Conservation (phyloP, 2,888 invertebrate species). For the Lasius fuliginosus region DNA sequence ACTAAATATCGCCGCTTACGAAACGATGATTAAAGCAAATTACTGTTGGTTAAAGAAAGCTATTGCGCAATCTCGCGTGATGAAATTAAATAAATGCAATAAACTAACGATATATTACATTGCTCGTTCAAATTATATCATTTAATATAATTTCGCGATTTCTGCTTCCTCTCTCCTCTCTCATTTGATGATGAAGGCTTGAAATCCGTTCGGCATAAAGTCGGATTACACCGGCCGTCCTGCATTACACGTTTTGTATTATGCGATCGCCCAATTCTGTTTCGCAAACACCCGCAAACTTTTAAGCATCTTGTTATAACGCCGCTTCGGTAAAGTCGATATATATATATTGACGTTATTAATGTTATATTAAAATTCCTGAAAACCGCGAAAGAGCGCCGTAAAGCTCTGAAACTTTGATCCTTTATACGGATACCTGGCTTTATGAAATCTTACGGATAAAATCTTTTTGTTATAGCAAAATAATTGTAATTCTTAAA, state of each 20-base stretch:
- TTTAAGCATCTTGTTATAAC: slow-evolving; percentile 35
- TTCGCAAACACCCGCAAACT: slow-evolving; percentile 27
- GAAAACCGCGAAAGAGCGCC: not conserved
- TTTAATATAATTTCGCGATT: not conserved
- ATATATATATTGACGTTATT: slow-evolving; percentile 29
- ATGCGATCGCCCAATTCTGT: slow-evolving; percentile 27
- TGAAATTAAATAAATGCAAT: not conserved
- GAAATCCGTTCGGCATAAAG: slow-evolving; percentile 24
- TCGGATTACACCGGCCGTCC: not conserved
- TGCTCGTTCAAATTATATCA: slow-evolving; percentile 9
- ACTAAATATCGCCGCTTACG: not conserved
- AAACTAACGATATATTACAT: not conserved
- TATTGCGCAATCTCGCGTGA: not conserved
- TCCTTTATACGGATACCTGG: slow-evolving; percentile 25
- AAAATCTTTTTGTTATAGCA: slow-evolving; percentile 16
- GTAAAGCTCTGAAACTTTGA: slow-evolving; percentile 22
- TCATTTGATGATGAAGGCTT: slow-evolving; percentile 24
- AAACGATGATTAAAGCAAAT: slow-evolving; percentile 8
- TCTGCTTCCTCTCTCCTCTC: not conserved
- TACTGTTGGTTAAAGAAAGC: not conserved
- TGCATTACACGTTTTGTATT: slow-evolving; percentile 22
- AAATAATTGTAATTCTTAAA: slow-evolving; percentile 22
- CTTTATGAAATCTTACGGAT: not conserved
- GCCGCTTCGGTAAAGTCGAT: slow-evolving; percentile 11
- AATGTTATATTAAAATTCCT: slow-evolving; percentile 34